phyloP scores from a whole-genome alignment of 2,113 vertebrate genomes.

The Aptenodytes forsteri region DNA sequence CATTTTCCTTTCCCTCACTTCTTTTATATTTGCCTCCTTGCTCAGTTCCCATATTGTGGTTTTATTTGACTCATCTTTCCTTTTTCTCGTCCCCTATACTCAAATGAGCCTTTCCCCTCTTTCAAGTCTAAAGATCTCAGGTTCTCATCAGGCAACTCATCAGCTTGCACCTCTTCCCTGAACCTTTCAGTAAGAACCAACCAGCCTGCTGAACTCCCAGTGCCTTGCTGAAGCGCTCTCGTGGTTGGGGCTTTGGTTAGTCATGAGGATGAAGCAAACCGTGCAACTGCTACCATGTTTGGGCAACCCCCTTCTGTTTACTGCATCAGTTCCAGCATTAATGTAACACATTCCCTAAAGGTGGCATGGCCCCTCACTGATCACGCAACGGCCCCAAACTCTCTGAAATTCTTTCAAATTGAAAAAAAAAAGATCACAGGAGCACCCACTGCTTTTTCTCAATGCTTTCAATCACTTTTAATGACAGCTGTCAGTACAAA shows the following conservation, averaged over 20 bases:
- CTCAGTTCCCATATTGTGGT: neutral
- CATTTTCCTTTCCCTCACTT: neutral
- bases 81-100: neutral
- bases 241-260: neutral
- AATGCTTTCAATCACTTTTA: neutral
- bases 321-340: neutral
- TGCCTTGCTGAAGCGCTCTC: neutral
- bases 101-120: neutral
- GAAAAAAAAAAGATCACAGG: neutral
- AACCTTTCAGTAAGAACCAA: neutral
- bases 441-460: neutral
- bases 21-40: neutral
- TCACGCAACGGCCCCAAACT: neutral
- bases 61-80: neutral
- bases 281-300: neutral
- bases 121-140: neutral
- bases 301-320: neutral
- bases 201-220: neutral
- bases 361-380: neutral
- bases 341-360: neutral
- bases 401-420: neutral
- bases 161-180: neutral
- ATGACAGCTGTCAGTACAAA: neutral
- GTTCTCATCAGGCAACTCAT: neutral
- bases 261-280: neutral